Evolutionary conservation across 2,113 vertebrate species (phyloP).

Genomic region (Rhagologus leucostigma): DNA sequence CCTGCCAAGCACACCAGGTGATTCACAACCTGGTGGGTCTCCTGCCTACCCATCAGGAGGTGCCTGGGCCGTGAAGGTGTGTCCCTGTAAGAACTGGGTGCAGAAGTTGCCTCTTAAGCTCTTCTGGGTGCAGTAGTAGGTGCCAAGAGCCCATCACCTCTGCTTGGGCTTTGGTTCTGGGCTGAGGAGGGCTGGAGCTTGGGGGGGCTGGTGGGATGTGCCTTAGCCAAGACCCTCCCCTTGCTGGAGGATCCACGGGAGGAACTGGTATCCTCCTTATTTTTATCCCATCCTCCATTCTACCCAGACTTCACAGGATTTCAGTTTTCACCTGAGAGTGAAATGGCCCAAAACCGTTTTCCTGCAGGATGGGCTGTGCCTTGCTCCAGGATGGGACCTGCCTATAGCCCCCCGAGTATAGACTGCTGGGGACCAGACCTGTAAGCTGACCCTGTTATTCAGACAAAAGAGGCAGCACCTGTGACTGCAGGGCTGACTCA

Average conservation of each 20-base stretch:
- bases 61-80: not conserved
- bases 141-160: not conserved
- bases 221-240: not conserved
- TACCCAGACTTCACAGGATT: not conserved
- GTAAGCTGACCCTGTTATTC: rapidly evolving
- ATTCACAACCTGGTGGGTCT: not conserved
- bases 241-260: not conserved
- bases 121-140: not conserved
- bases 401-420: rapidly evolving
- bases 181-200: not conserved
- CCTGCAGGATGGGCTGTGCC: not conserved
- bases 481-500: not conserved
- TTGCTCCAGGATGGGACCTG: not conserved
- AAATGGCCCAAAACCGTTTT: not conserved
- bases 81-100: not conserved
- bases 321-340: not conserved
- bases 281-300: not conserved
- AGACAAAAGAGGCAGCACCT: not conserved
- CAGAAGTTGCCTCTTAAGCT: not conserved
- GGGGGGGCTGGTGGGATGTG: not conserved
- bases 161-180: not conserved
- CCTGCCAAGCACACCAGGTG: not conserved
- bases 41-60: not conserved
- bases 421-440: not conserved
- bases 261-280: not conserved